phyloP scores from a whole-genome alignment of 2,113 vertebrate species.

The Lycaon pictus region DNA sequence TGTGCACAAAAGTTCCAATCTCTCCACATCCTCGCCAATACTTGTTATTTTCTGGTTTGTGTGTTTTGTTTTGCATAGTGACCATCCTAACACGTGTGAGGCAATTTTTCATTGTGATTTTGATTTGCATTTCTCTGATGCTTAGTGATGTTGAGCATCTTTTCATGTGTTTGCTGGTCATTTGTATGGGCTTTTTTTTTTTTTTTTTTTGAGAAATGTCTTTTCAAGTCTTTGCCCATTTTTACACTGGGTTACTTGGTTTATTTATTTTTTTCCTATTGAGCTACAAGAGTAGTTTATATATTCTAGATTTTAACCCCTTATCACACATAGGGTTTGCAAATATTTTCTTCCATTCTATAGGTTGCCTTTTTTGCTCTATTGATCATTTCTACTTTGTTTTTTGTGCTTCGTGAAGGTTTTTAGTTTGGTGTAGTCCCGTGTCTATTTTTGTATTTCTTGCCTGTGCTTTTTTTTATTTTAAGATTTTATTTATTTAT shows the following conservation, averaged over 20 bases:
- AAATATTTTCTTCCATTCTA: not conserved
- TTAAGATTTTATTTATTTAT: too few species aligned
- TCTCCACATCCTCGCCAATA: not conserved
- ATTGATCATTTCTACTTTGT: not conserved
- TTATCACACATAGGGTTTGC: not conserved
- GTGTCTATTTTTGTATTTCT: not conserved
- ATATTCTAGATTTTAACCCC: not conserved
- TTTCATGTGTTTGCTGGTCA: not conserved
- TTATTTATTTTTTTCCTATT: not conserved
- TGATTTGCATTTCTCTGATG: not conserved
- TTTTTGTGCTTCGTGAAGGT: not conserved
- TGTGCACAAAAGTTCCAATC: not conserved
- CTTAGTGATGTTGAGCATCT: not conserved
- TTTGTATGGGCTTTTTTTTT: not conserved
- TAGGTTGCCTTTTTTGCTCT: not conserved
- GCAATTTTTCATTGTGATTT: not conserved
- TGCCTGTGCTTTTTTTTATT: not conserved
- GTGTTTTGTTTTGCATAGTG: not conserved
- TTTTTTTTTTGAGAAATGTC: not conserved
- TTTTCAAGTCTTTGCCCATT: not conserved
- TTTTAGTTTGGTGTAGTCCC: not conserved
- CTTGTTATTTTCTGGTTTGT: not conserved
- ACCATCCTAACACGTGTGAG: not conserved
- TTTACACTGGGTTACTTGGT: not conserved
- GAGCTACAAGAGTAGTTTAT: not conserved